phyloP scores from a whole-genome alignment of 92 coral and sea anemone genomes.

The Epizoanthus ramosus region DNA sequence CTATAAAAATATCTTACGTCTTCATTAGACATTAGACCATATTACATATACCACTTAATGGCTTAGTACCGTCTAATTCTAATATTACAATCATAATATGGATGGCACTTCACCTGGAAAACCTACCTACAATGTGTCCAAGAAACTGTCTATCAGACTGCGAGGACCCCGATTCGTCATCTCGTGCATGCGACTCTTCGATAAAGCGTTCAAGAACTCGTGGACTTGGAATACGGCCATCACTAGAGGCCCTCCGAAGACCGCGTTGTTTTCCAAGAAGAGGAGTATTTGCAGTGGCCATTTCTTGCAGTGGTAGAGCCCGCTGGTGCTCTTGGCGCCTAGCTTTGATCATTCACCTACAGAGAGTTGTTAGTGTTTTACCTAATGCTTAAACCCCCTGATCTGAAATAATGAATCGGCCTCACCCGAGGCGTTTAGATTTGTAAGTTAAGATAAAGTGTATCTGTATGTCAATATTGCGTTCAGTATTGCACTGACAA shows the following conservation, averaged over 20 bases:
- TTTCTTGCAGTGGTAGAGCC: background rate
- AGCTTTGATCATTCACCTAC: constrained; percentile 14
- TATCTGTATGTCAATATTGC: too few relatives aligned
- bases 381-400: background rate
- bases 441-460: too few relatives aligned
- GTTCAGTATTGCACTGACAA: background rate
- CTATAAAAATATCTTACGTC: too few relatives aligned
- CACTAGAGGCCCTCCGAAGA: background rate
- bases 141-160: constrained; percentile 5
- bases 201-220: constrained; percentile 20
- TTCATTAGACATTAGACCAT: too few relatives aligned
- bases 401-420: background rate
- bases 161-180: background rate
- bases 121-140: constrained; percentile 26
- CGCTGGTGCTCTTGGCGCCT: background rate
- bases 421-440: too few relatives aligned
- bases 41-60: too few relatives aligned
- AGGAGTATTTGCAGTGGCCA: constrained; percentile 26
- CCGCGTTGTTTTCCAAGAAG: constrained; percentile 1
- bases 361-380: background rate
- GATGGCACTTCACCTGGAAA: too few relatives aligned
- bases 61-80: background rate
- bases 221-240: constrained; percentile 9
- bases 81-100: too few relatives aligned
- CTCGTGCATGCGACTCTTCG: background rate